Base-by-base conservation (phyloP, 2,888 invertebrate genomes). In the Odontomyia ornata region DNA sequence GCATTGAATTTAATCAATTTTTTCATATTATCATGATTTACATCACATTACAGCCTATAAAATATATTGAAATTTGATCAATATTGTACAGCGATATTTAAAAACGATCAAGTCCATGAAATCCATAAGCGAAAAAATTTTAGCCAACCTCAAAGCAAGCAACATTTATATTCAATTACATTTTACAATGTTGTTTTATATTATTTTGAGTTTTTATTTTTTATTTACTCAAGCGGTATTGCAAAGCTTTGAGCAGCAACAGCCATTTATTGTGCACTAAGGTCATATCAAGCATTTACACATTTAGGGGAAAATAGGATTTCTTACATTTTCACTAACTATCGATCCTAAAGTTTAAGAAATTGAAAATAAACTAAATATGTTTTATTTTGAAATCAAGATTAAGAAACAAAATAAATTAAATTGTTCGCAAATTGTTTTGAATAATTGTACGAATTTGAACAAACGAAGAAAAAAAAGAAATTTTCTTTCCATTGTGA, bases 401-500 rank as follows among this genome's bases (percentile, higher is more conserved):
- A n/a, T n/a, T n/a, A n/a, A n/a, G n/a, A n/a, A n/a, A n/a, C n/a
- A n/a, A n/a, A n/a, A n/a, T n/a, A n/a, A n/a, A n/a, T n/a, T n/a
- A n/a, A n/a, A n/a, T n/a, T n/a, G n/a, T n/a, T n/a, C n/a, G n/a
- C n/a, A n/a, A n/a, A n/a, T n/a, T n/a, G 36, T 36, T 36, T 36
- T 9, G 36, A 36, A 36, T 9, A 36, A 36, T 5, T 36, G 36
- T 36, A 36, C 3, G 36, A 36, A 36, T 36, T 36, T 5, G 9
- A 36, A 36, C 18, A 3, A 11, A 15, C 25, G 25, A 28, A 27
- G 18, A 23, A 64, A 64, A 25, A n/a, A 28, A 28, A 64, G 18
- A 36, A 36, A 36, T 36, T 36, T 36, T 36, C 36, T 36, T 57
- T 60, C 71, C 71, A 36, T 75, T 65, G 25, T 64, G 75, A 75